A percentile compares a stretch with the other conserved stretches of the same genome.
Evolutionary conservation across 92 coral and sea anemone species (phyloP).

Genomic region (Isaurus tuberculatus): DNA sequence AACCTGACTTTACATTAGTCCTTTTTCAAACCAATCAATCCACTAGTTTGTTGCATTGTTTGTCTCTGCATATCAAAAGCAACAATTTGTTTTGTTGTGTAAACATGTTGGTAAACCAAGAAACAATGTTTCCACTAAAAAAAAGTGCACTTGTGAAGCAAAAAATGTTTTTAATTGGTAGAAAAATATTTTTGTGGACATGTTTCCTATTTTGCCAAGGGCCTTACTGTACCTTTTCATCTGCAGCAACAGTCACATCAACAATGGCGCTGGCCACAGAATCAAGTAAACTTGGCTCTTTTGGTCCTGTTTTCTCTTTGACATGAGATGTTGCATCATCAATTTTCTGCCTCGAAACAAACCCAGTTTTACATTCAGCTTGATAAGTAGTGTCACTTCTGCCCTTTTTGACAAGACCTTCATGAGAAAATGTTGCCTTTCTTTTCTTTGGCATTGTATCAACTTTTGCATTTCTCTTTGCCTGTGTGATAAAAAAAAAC

Average conservation of each 20-base stretch:
- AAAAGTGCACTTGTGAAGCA: too few relatives aligned
- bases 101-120: too few relatives aligned
- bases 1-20: too few relatives aligned
- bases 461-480: constrained; percentile 10
- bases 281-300: constrained; percentile 38
- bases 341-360: neutral
- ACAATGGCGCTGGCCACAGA: constrained; percentile 16
- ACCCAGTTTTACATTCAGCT: neutral
- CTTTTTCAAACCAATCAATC: too few relatives aligned
- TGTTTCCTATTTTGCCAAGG: too few relatives aligned
- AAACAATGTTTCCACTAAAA: too few relatives aligned
- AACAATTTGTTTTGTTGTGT: too few relatives aligned
- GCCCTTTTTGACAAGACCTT: neutral
- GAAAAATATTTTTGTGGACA: too few relatives aligned
- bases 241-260: constrained; percentile 91
- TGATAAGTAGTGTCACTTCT: neutral
- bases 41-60: too few relatives aligned
- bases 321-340: neutral
- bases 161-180: too few relatives aligned
- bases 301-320: neutral
- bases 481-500: constrained; percentile 8
- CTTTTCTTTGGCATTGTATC: neutral
- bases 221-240: constrained; percentile 76
- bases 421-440: neutral
- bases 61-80: too few relatives aligned